Evolutionary conservation across 2,888 invertebrate species (phyloP).

Genomic region (Coremacera marginata): DNA sequence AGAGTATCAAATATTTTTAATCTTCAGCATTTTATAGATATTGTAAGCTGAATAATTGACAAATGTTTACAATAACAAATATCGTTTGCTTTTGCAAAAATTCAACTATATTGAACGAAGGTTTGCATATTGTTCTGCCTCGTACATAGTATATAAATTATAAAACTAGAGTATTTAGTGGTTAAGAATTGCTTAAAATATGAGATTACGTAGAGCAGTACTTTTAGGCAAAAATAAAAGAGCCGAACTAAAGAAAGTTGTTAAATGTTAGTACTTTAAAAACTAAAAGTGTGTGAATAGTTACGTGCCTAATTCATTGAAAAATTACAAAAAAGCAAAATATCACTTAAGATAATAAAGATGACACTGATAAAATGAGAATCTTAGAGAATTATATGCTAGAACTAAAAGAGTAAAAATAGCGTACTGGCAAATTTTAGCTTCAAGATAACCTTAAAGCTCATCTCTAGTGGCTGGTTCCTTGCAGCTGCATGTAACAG

Average conservation of each 20-base stretch:
- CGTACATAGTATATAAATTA: not conserved
- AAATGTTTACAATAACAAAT: too few species aligned
- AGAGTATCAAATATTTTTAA: too few species aligned
- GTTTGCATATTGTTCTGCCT: too few species aligned
- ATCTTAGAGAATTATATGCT: not conserved
- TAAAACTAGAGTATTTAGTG: not conserved
- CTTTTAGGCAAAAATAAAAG: conserved; percentile 12
- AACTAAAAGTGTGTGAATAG: not conserved
- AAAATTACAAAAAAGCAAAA: too few species aligned
- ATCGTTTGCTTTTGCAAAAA: too few species aligned
- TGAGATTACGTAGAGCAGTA: conserved; percentile 38
- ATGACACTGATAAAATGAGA: not conserved
- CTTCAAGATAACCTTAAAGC: conserved; percentile 52
- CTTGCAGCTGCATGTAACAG: conserved; percentile 62
- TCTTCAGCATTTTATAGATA: too few species aligned
- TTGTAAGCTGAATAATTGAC: too few species aligned
- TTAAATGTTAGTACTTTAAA: too few species aligned
- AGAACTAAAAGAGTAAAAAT: not conserved
- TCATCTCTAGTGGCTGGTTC: conserved; percentile 58
- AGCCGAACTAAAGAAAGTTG: too few species aligned
- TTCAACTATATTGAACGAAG: too few species aligned
- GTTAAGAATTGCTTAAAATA: conserved; percentile 32
- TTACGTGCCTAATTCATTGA: not conserved
- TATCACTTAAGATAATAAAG: not conserved
- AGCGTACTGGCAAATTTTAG: not conserved